Conservation (phyloP, 2,113 vertebrate species). For the Sceloporus tristichus region DNA sequence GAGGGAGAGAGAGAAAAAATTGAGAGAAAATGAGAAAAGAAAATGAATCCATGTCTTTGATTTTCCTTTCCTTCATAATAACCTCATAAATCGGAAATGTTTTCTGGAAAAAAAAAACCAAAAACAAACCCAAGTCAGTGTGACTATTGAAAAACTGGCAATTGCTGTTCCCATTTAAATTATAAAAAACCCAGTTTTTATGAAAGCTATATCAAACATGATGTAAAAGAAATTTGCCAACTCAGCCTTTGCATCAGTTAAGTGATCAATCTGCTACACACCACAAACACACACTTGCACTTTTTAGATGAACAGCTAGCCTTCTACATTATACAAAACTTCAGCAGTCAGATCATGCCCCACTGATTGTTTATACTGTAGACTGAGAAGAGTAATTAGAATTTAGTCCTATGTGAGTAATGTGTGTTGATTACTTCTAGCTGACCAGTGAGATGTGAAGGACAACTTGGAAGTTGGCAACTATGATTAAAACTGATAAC, state of each 20-base stretch:
- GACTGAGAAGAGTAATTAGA: conserved; percentile 71
- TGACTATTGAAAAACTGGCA: not conserved
- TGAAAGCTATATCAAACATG: not conserved
- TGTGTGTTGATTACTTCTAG: conserved; percentile 72
- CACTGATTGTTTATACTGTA: conserved; percentile 59
- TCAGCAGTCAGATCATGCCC: conserved; percentile 31
- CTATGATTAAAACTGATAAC: conserved; percentile 65
- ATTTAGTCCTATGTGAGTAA: conserved; percentile 61
- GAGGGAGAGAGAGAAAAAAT: not conserved
- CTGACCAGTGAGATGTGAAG: conserved; percentile 84
- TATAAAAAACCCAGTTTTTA: conserved; percentile 13
- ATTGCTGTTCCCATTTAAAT: conserved; percentile 25
- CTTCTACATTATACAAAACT: conserved; percentile 44
- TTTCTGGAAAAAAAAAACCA: conserved; percentile 27
- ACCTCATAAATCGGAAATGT: not conserved
- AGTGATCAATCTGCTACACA: not conserved
- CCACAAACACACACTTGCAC: not conserved
- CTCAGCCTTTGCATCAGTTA: not conserved
- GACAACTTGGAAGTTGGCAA: conserved; percentile 76
- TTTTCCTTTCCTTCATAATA: not conserved
- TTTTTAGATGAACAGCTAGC: not conserved
- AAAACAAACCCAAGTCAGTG: not conserved
- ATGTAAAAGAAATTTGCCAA: not conserved
- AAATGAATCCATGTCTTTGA: not conserved
- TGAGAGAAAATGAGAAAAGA: not conserved